A percentile compares a stretch with the other conserved stretches of the same genome.
These are phyloP conservation scores for Agrotis ipsilon DNA, from an alignment of 2,888 invertebrate species.

Conservation along the genomic window DNA sequence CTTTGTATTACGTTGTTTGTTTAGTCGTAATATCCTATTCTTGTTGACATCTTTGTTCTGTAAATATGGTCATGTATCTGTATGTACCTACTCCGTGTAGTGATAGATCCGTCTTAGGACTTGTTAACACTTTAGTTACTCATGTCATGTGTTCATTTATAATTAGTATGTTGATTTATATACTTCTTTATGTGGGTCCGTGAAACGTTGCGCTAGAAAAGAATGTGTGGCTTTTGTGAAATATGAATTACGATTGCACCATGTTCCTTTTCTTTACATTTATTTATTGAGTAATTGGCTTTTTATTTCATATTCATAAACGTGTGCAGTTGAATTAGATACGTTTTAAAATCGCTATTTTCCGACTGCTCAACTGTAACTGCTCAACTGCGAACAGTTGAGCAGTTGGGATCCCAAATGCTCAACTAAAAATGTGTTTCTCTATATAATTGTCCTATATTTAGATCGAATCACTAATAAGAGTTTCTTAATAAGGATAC, in stretches of 20 bases:
- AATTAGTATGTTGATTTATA: neutral
- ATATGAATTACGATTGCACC: slow-evolving; percentile 16
- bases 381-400: too few relatives aligned
- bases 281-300: slow-evolving; percentile 10
- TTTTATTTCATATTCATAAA: neutral
- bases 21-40: slow-evolving; percentile 31
- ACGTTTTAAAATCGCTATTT: too few relatives aligned
- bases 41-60: slow-evolving; percentile 44
- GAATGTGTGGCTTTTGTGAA: neutral
- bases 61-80: slow-evolving; percentile 32
- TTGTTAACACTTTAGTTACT: neutral
- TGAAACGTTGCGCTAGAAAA: neutral
- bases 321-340: too few relatives aligned
- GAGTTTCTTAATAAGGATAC: too few relatives aligned
- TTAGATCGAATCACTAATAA: too few relatives aligned
- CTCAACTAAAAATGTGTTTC: too few relatives aligned
- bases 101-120: slow-evolving; percentile 14
- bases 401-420: too few relatives aligned
- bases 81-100: neutral
- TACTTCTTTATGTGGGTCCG: neutral
- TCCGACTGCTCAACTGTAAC: too few relatives aligned
- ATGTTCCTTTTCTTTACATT: neutral
- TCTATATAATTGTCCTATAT: too few relatives aligned
- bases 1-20: slow-evolving; percentile 26
- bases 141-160: neutral